A percentile compares a stretch with the other conserved stretches of the same genome.
phyloP scores from a whole-genome alignment of 2,113 vertebrate genomes.

The Cheilinus undulatus region DNA sequence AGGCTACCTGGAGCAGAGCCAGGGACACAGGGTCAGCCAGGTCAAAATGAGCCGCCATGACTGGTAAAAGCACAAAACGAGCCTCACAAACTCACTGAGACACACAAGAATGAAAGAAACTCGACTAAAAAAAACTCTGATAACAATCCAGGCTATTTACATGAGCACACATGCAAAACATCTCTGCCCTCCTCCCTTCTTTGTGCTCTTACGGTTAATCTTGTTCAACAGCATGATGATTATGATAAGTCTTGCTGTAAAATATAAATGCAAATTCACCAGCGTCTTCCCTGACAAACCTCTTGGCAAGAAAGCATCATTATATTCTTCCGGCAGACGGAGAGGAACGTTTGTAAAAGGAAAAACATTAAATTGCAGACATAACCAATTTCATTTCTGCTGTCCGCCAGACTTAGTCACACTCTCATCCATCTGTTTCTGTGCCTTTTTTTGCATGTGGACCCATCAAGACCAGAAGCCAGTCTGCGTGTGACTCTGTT shows the following conservation, averaged over 20 bases:
- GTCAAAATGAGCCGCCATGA: constrained; percentile 58
- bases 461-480: constrained; percentile 58
- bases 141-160: constrained; percentile 54
- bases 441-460: constrained; percentile 53
- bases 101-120: constrained; percentile 40
- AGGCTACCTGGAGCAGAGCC: constrained; percentile 62
- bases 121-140: constrained; percentile 51
- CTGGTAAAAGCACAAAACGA: constrained; percentile 50
- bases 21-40: constrained; percentile 65
- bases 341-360: constrained; percentile 51
- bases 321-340: constrained; percentile 55
- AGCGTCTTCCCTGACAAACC: constrained; percentile 57
- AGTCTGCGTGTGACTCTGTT: constrained; percentile 55
- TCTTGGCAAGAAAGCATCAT: constrained; percentile 63
- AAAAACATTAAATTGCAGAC: constrained; percentile 62
- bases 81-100: constrained; percentile 11
- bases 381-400: constrained; percentile 66
- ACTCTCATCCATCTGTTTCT: constrained; percentile 70
- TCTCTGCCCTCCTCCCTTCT: constrained; percentile 53
- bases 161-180: constrained; percentile 56
- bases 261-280: constrained; percentile 73
- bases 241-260: constrained; percentile 70
- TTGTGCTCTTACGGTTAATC: constrained; percentile 59
- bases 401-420: constrained; percentile 57
- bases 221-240: constrained; percentile 60